These are phyloP conservation scores for Pseudococcus longispinus DNA, from an alignment of 2,888 invertebrate species.

Conservation along the genomic window DNA sequence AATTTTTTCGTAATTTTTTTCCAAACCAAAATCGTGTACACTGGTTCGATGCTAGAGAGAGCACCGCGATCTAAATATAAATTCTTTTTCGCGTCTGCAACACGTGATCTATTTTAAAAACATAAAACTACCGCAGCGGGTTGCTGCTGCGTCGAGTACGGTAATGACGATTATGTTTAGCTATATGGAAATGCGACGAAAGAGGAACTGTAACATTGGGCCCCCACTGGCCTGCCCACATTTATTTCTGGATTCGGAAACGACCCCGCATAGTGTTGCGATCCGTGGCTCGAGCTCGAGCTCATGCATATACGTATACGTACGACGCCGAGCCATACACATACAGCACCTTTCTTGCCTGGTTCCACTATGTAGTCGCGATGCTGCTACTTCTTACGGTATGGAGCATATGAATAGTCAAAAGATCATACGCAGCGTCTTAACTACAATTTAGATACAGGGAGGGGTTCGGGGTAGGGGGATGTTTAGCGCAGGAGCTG, in stretches of 20 bases:
- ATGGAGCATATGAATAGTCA: neutral
- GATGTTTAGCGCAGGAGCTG: neutral
- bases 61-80: conserved; percentile 48
- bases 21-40: neutral
- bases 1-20: neutral
- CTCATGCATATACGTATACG: neutral
- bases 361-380: no score
- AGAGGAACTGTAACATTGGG: conserved; percentile 44
- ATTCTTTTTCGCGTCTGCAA: conserved; percentile 54
- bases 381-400: neutral
- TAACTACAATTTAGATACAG: neutral
- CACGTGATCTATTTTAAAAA: conserved; percentile 56
- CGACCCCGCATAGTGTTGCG: conserved; percentile 49
- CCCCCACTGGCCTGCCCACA: conserved; percentile 55
- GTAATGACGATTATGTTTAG: conserved; percentile 34
- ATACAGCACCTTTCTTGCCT: neutral
- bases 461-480: neutral
- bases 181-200: conserved; percentile 25
- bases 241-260: conserved; percentile 55
- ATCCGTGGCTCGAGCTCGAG: neutral
- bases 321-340: neutral
- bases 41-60: neutral
- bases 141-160: conserved; percentile 45
- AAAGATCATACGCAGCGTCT: neutral
- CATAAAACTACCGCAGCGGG: conserved; percentile 51